Evolutionary conservation across 2,888 invertebrate genomes (phyloP), one percentile per base, ranked within the genome.

Genomic region (Drosophila sordidula): DNA sequence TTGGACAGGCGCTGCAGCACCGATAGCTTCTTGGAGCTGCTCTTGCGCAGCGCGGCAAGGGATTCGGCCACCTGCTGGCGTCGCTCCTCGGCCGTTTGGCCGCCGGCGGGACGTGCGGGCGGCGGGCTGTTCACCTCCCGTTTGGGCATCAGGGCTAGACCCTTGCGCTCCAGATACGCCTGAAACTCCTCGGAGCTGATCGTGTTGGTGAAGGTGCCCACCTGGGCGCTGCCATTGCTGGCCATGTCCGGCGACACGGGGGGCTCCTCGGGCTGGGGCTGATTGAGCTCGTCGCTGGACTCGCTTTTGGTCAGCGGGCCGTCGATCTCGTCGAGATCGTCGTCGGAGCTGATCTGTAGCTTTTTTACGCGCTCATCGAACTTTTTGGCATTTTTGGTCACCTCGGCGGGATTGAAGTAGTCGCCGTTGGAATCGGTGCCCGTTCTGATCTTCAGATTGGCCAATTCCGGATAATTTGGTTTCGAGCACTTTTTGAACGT

Each of bases 331-430:
- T 92, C 92, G 26, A 92, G 76, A 78, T 92, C 92, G 70, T 91
- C 92, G 45, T 92, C 92, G 4, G 91, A 91, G 41, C 90, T 84
- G 18, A 92, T 87, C 45, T 92, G 89, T 14, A 91, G 68, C 41
- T 90, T 90, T 58, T 91, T 92, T 0, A 92, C 91, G 14, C 92
- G 82, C 56, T 91, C 92, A 69, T 92, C 92, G 55, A 92, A 92
- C 61, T 91, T 92, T 71, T 91, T 92, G 9, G 91, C 92, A 80
- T 92, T 92, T 54, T 91, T 88, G 39, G 90, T 90, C 0, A 92
- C 92, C 72, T 92, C 92, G 41, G 88, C 89, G n/a, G 91, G 90
- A 86, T 92, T 92, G 56, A 92, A 91, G 3, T 87, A 83, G 4
- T 89, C 90, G 4, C 87, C 90, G 49, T 91, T 91, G 1, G 64